A percentile compares a stretch with the other conserved stretches of the same genome.
phyloP scores from a whole-genome alignment of 2,797 vertebrate species.

The Staurois parvus region DNA sequence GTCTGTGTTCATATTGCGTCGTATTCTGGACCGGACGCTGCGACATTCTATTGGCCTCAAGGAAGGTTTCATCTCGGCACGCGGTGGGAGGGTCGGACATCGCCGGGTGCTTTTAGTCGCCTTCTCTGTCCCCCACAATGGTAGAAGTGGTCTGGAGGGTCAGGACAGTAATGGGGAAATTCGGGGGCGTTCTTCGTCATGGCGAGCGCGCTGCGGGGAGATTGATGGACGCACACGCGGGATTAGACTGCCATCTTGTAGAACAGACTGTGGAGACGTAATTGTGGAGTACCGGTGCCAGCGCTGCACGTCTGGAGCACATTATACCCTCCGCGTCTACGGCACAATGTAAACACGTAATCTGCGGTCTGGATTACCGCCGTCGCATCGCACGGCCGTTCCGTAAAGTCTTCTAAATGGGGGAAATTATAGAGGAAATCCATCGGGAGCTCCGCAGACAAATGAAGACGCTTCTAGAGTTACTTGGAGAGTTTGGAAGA shows the following conservation, averaged over 20 bases:
- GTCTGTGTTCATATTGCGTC: too few relatives aligned
- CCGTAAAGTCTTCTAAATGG: neutral
- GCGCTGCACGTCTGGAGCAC: neutral
- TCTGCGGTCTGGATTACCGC: slow-evolving; percentile 1
- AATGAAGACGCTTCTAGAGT: neutral
- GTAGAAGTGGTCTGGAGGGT: neutral
- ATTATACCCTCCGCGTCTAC: slow-evolving; percentile 11
- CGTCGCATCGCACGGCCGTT: neutral
- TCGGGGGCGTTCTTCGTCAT: too few relatives aligned
- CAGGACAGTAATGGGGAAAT: too few relatives aligned
- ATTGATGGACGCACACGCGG: neutral
- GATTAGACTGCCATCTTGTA: neutral
- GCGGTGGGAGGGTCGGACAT: neutral
- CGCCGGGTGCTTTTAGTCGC: too few relatives aligned
- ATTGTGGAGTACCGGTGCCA: neutral
- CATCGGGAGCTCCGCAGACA: neutral
- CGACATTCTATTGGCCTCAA: neutral
- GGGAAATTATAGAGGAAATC: neutral
- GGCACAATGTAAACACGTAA: neutral
- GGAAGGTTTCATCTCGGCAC: slow-evolving; percentile 15
- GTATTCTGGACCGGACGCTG: slow-evolving; percentile 2
- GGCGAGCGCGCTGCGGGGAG: too few relatives aligned
- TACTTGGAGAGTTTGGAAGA: neutral
- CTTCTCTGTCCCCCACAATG: neutral
- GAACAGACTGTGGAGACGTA: neutral